Evolutionary conservation across 2,797 vertebrate species (phyloP), one percentile per base, ranked within the genome.

Genomic region (Neosilurus mollespiculum): DNA sequence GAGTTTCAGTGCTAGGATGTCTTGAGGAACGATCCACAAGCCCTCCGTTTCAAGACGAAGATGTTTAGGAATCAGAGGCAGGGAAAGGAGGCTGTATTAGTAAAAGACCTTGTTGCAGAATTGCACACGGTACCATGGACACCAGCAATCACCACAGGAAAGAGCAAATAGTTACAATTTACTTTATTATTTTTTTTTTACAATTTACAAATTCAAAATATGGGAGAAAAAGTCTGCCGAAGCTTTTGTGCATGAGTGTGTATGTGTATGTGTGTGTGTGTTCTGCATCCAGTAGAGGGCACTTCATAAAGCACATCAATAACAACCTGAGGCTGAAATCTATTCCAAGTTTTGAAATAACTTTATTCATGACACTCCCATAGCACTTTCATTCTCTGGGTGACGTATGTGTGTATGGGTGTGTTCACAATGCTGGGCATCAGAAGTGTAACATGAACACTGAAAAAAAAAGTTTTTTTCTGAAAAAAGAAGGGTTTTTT

Each of bases 271-370:
- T 7, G 2, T 34, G 18, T 20, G 30, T 88, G 89, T 77, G 87
- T 73, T 70, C 72, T 56, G 22, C 16, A 62, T 69, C 90, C 92
- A 90, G 86, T 87, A 89, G 89, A 72, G 86, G 89, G 88, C 77
- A 87, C 86, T 85, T 70, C 37, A 54, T 88, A 83, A 87, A 87
- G 86, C 14, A 84, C 3, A 3, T 1, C 0, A 1, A 58, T 66
- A 34, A 54, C 2, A 4, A 62, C 43, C 30, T 67, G 22, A 65
- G 70, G 37, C 4, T 14, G 16, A n/a, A 26, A 70, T 70, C 18
- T 14, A 43, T 4, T 53, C 11, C 22, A 53, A 4, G 4, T 30
- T 5, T 56, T 10, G 15, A 3, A 53, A 18, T 18, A 54, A 73
- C 24, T 18, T 30, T 26, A 73, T 26, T 30, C n/a, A 3, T 1